Base-by-base conservation (phyloP, 1,140 invertebrate species). In the Halyomorpha halys region DNA sequence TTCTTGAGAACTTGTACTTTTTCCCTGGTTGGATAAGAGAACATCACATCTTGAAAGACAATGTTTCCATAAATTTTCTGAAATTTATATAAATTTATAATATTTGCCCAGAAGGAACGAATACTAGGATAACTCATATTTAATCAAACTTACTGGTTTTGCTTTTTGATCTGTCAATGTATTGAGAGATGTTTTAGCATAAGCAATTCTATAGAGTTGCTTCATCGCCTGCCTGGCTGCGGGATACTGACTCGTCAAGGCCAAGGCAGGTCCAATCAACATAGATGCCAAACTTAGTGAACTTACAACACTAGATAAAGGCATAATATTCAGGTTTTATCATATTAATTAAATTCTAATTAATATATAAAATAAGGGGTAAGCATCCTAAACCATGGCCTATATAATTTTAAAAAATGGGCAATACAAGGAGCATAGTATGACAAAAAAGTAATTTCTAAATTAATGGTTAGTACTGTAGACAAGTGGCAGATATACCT, bases 11-110 rank as follows among this genome's bases (percentile, higher is more conserved):
- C n/a, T n/a, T 79, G 74, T 3, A 94, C 85, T 71, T 90, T 85
- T 27, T 84, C 81, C 64, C 94, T 78, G 0, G 90, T 86, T n/a
- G 94, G 94, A 77, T 98, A 98, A 63, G 80, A 77, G 71, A 93
- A 94, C 53, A 80, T 75, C 0, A 97, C 85, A 72, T 89, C 79
- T 69, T 83, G 81, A 66, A 97, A 87, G 65, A 84, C 78, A 64
- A 97, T 87, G 63, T 86, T 82, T 0, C 91, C 91, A 8, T 49
- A 27, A 16, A 59, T 54, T 56, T 39, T 61, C 49, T 61, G 45
- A 13, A 60, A 59, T 30, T 30, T 4, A 30, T 30, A 8, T 4
- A 30, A 4, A 30, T 30, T 30, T 30, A 4, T 3, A 30, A 30
- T 30, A 30, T 30, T 30, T 3, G 8, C 3, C 27, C 27, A 30